These are phyloP conservation scores for Spisula solida DNA, from an alignment of 2,888 invertebrate species.

Conservation along the genomic window DNA sequence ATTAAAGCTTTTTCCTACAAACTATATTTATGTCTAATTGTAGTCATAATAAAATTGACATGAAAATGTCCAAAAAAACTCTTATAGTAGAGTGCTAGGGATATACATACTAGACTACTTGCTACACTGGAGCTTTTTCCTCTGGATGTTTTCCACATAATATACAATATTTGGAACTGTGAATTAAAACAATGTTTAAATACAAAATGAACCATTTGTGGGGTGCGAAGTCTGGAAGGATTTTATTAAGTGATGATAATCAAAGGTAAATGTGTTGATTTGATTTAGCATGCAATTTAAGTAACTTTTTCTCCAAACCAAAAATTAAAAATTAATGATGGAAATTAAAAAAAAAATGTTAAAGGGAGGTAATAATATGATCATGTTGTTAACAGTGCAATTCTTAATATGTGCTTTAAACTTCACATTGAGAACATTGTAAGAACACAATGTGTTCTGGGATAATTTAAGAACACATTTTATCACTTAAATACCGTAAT, in stretches of 20 bases:
- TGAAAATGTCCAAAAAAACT: background rate
- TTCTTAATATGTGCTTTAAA: background rate
- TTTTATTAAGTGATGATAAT: background rate
- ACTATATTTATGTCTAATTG: background rate
- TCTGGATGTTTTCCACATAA: background rate
- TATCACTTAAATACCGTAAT: no score
- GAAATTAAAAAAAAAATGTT: no score
- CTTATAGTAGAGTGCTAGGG: background rate
- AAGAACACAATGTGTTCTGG: no score
- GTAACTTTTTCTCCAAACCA: no score
- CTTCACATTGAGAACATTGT: no score
- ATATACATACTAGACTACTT: no score
- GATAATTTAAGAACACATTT: no score
- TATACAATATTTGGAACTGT: background rate
- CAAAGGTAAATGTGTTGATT: slow-evolving; percentile 1
- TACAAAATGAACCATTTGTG: slow-evolving; percentile 10
- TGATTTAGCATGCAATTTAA: background rate
- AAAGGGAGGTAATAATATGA: no score
- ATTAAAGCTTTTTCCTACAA: background rate
- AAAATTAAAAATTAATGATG: no score
- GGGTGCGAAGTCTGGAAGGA: background rate
- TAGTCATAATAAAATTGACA: background rate
- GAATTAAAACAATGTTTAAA: slow-evolving; percentile 21
- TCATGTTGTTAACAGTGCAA: background rate
- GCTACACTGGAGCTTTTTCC: background rate